Base-by-base conservation (phyloP, 2,888 invertebrate species). In the Tribolium freemani region DNA sequence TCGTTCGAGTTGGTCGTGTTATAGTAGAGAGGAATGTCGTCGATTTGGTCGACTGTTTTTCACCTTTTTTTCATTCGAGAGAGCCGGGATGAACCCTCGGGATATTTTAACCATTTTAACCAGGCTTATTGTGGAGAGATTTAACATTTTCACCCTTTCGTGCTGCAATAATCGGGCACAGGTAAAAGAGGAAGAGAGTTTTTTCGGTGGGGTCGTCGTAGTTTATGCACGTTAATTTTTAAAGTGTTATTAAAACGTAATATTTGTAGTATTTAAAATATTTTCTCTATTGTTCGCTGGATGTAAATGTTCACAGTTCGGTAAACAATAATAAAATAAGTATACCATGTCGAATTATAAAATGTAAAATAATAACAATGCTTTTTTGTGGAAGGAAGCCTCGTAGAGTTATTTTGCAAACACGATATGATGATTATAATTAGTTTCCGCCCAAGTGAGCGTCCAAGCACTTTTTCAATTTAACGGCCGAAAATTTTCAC, bases 51-150 rank as follows among this genome's bases (percentile, higher is more conserved):
- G 69, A 76, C 63, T 58, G 56, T 50, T 20, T 67, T 71, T 74
- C 77, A 79, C 81, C 80, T 81, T 79, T 78, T 77, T 50, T 72
- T 57, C 11, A 68, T 66, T 73, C 64, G 71, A 74, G 71, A 74
- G 72, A 76, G 75, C 75, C 75, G 73, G 78, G 82, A 83, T 81
- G 79, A 81, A 81, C 82, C 81, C 82, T 78, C 73, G 78, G 76
- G 80, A 81, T 79, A 81, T 80, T 80, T 78, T 80, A 81, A 80
- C 75, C 82, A 80, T 82, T 83, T 81, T 83, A 82, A 83, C 82
- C 79, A 82, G 82, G 83, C 81, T 79, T 80, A 81, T 83, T 84
- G 83, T 81, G 81, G 76, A 76, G 76, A 77, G 76, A 75, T 76
- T 73, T 72, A 75, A 76, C 75, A 76, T 75, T 75, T 78, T 76